Evolutionary conservation across 2,888 invertebrate genomes (phyloP).

Genomic region (Drosophila diplacantha): DNA sequence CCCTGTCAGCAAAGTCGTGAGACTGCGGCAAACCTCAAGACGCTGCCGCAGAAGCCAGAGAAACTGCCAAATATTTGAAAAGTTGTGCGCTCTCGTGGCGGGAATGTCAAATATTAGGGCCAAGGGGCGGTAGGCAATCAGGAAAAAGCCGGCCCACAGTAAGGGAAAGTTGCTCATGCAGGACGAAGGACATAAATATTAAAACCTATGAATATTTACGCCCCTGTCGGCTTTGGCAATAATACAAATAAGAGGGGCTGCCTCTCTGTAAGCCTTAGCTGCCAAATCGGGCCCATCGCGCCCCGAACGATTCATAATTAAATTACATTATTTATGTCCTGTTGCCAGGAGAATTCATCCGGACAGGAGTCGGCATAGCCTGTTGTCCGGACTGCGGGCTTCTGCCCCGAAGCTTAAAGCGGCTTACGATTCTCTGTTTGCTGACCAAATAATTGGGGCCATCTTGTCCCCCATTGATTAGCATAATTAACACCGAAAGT

Average conservation of each 20-base stretch:
- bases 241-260: slow-evolving; percentile 27
- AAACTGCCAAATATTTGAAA: slow-evolving; percentile 69
- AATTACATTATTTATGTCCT: slow-evolving; percentile 65
- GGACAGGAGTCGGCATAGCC: slow-evolving; percentile 36
- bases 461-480: slow-evolving; percentile 40
- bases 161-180: slow-evolving; percentile 45
- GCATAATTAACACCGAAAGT: slow-evolving; percentile 55
- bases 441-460: slow-evolving; percentile 38
- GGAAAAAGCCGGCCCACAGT: slow-evolving; percentile 4
- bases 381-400: slow-evolving; percentile 29
- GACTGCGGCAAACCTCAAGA: slow-evolving; percentile 60
- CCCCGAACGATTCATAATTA: slow-evolving; percentile 59
- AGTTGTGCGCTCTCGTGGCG: slow-evolving; percentile 44
- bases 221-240: slow-evolving; percentile 44
- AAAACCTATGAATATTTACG: slow-evolving; percentile 57
- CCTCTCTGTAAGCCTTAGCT: slow-evolving; percentile 33
- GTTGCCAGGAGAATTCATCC: slow-evolving; percentile 34
- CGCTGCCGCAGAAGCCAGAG: slow-evolving; percentile 46
- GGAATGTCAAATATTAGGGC: slow-evolving; percentile 53
- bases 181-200: slow-evolving; percentile 34
- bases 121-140: slow-evolving; percentile 16
- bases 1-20: slow-evolving; percentile 30
- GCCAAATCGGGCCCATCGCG: slow-evolving; percentile 36
- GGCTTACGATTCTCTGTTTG: slow-evolving; percentile 58
- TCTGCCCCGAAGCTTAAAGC: slow-evolving; percentile 52